Base-by-base conservation (phyloP, 2,888 invertebrate species). In the Germaria angustata region DNA sequence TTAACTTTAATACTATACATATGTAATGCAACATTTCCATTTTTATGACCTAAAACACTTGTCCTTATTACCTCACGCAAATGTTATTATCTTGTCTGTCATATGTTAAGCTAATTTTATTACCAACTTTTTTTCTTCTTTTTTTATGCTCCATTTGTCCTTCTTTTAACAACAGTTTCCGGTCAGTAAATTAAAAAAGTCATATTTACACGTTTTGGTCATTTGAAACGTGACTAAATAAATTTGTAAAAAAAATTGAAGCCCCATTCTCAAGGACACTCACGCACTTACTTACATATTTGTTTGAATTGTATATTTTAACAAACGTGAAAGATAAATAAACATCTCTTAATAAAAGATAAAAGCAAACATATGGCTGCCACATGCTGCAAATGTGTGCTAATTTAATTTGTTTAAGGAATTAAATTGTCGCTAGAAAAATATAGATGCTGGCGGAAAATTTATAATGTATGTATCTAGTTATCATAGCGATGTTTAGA, bases 81-180 rank as follows among this genome's bases (percentile, higher is more conserved):
- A 78, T 69, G 63, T 69, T 69, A 75, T 82, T 81, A 78, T 78
- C 73, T 75, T 75, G 69, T 69, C 73, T 69, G 66, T 75, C 49
- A 36, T 68, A 59, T 79, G 73, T 75, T 78, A 65, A 65, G 81
- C 78, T 65, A 79, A 82, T 82, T 79, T 81, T 81, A 72, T 81
- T 77, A 72, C 55, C 66, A 77, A 66, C 76, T 72, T 77, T 36
- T 46, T 73, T 41, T 44, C 34, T 8, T 2, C 6, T 44, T 51
- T 61, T 36, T 55, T 51, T 17, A 13, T 11, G 9, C 13, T n/a
- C 1, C 22, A 8, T 13, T 24, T 34, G 13, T 28, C 51, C 9
- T 49, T 11, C 2, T n/a, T 17, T 36, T 28, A 22, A 9, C 22
- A 36, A 22, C 6, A 8, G 32, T 6, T 28, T 11, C 15, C 13